Percentiles rank a stretch among this genome's conserved stretches.
Evolutionary conservation across 1,140 invertebrate species (phyloP).

Genomic region (Elysia chlorotica): DNA sequence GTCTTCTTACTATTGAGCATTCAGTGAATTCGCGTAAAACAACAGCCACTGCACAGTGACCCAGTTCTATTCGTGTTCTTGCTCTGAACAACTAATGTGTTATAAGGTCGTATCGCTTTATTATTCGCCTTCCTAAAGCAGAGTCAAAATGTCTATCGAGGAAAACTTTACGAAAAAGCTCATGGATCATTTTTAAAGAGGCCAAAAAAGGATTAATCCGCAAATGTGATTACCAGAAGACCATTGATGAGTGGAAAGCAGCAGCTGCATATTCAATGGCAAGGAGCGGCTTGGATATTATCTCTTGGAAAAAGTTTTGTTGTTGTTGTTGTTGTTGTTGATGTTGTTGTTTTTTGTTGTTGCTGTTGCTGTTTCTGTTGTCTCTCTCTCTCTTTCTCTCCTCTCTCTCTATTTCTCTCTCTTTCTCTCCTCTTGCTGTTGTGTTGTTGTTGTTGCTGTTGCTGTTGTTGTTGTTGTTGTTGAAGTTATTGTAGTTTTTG

Average conservation of each 20-base stretch:
- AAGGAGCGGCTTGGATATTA: slow-evolving; percentile 4
- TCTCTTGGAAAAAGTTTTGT: not conserved
- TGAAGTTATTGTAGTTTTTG: no score
- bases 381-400: no score
- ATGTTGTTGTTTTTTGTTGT: no score
- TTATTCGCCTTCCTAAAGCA: slow-evolving; percentile 5
- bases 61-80: not conserved
- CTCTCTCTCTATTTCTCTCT: no score
- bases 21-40: not conserved
- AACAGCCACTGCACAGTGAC: not conserved
- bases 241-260: not conserved
- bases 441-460: no score
- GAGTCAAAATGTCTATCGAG: slow-evolving; percentile 9
- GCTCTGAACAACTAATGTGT: not conserved
- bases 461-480: no score
- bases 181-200: not conserved
- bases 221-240: slow-evolving; percentile 11
- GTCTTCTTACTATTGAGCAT: slow-evolving; percentile 6
- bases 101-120: slow-evolving; percentile 4
- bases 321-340: no score
- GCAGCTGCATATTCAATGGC: not conserved
- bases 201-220: not conserved
- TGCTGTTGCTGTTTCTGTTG: no score
- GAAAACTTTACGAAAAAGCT: not conserved
- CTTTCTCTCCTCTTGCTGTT: no score